Evolutionary conservation across 2,113 vertebrate genomes (phyloP).

Genomic region (Aepyceros melampus): DNA sequence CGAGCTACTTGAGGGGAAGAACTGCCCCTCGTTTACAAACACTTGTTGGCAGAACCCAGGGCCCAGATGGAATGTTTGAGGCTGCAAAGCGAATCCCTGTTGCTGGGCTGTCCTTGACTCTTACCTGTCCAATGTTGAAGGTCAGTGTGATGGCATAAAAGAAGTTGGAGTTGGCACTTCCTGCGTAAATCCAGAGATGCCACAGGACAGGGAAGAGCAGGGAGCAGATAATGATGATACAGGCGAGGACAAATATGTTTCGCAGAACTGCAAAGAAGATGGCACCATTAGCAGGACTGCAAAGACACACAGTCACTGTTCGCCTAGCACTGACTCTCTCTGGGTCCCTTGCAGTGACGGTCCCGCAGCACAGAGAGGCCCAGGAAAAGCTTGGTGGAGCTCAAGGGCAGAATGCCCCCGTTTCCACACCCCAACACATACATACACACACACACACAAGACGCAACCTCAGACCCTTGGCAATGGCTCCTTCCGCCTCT

Average conservation of each 20-base stretch:
- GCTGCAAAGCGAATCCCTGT: not conserved
- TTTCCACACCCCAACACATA: not conserved
- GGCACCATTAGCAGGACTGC: slow-evolving; percentile 82
- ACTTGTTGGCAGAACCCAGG: not conserved
- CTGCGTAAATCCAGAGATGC: slow-evolving; percentile 99
- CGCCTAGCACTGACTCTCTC: not conserved
- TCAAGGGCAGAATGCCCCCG: not conserved
- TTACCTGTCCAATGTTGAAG: slow-evolving; percentile 97
- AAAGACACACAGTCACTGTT: not conserved
- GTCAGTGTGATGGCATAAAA: slow-evolving; percentile 98
- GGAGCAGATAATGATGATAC: slow-evolving; percentile 91
- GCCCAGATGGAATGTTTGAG: not conserved
- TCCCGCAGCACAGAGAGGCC: not conserved
- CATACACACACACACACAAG: not conserved
- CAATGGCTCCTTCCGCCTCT: not conserved
- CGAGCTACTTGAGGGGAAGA: not conserved
- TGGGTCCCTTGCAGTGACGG: not conserved
- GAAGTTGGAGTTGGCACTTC: slow-evolving; percentile 99
- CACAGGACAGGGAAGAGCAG: slow-evolving; percentile 97
- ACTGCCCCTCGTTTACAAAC: not conserved
- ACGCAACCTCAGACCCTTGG: not conserved
- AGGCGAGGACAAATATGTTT: slow-evolving; percentile 95
- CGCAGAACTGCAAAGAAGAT: slow-evolving; percentile 85
- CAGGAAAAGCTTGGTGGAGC: not conserved
- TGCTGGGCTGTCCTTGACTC: slow-evolving; percentile 3